Conservation (phyloP, 2,113 vertebrate species). For the Panthera tigris region DNA sequence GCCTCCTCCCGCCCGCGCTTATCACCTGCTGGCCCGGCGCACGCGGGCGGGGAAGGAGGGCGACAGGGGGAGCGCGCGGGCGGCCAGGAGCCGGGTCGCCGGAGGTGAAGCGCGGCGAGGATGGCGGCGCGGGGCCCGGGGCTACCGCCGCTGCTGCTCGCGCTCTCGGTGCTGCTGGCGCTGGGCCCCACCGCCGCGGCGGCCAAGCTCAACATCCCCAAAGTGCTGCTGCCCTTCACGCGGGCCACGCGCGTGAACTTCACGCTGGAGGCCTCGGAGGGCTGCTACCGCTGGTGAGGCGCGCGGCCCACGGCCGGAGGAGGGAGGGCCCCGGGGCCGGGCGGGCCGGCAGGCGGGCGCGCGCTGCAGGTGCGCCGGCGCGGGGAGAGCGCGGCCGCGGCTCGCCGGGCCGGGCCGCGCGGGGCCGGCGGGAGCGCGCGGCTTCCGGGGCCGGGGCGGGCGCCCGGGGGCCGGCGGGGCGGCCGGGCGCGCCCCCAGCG, state of each 20-base stretch:
- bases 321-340: neutral
- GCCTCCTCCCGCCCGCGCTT: slow-evolving; percentile 19
- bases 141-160: neutral
- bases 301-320: neutral
- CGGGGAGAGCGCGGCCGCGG: neutral
- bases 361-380: neutral
- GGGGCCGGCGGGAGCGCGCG: neutral
- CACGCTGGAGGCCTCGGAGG: slow-evolving; percentile 94
- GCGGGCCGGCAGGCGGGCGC: neutral
- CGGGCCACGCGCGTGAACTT: slow-evolving; percentile 92
- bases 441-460: neutral
- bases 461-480: neutral
- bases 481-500: neutral
- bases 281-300: slow-evolving; percentile 97
- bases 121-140: slow-evolving; percentile 62
- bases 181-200: slow-evolving; percentile 46
- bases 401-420: neutral
- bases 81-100: neutral
- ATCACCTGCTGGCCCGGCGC: slow-evolving; percentile 65
- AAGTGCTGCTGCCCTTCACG: slow-evolving; percentile 93
- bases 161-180: slow-evolving; percentile 27
- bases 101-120: neutral
- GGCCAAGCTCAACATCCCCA: slow-evolving; percentile 94
- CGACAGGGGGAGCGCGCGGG: neutral
- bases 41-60: neutral